Conservation (phyloP, 2,888 invertebrate genomes). For the Epistrophella euchroma region DNA sequence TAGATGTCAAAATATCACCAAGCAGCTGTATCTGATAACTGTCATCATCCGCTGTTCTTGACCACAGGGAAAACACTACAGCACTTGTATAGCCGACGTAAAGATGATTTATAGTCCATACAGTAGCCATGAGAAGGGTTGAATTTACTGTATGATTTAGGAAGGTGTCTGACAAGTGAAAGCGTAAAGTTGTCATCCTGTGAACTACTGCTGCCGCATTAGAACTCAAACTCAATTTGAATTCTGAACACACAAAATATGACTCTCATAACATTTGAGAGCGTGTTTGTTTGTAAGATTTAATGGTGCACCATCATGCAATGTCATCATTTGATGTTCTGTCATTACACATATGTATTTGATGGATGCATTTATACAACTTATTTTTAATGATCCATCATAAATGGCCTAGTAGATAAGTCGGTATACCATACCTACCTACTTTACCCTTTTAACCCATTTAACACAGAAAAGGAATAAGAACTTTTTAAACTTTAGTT, state of each 20-base stretch:
- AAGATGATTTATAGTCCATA: slow-evolving; percentile 80
- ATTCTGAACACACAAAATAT: slow-evolving; percentile 7
- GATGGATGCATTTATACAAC: slow-evolving; percentile 6
- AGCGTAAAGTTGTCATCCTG: slow-evolving; percentile 53
- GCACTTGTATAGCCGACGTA: slow-evolving; percentile 77
- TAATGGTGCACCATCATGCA: slow-evolving; percentile 58
- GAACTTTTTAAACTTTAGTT: too few relatives aligned
- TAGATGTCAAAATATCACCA: slow-evolving; percentile 48
- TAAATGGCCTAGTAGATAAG: neutral
- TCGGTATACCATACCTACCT: neutral
- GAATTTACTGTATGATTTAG: slow-evolving; percentile 76
- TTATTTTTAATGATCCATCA: neutral
- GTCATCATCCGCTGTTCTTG: slow-evolving; percentile 43
- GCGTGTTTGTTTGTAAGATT: slow-evolving; percentile 5
- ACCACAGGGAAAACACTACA: slow-evolving; percentile 62
- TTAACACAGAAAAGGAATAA: neutral
- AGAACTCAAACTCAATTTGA: slow-evolving; percentile 26
- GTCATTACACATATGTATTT: neutral
- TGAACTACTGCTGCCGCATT: slow-evolving; percentile 25
- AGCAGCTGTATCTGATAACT: slow-evolving; percentile 54
- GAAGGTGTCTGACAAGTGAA: slow-evolving; percentile 40
- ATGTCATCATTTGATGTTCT: slow-evolving; percentile 19
- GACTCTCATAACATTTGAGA: neutral
- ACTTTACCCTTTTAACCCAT: neutral
- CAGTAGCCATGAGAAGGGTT: slow-evolving; percentile 79